Evolutionary conservation across 37 sponge, comb jelly and placozoan species (phyloP).

Genomic region (Halisarca cf. caerulea): DNA sequence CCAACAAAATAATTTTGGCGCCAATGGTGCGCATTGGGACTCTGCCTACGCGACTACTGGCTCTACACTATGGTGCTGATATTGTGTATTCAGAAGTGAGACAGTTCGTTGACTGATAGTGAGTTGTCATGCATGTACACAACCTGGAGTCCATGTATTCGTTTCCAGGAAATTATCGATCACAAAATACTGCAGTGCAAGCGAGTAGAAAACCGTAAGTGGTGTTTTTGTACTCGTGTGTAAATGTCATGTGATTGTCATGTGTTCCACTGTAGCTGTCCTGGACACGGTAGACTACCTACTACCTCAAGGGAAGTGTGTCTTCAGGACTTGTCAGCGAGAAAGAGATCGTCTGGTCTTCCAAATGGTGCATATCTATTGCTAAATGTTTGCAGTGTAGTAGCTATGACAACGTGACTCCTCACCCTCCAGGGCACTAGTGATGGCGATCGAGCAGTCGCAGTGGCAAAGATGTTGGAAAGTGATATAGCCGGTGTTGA

Average conservation of each 20-base stretch:
- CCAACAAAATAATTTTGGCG: slow-evolving; percentile 83
- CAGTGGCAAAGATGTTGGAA: slow-evolving; percentile 74
- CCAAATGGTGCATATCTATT: slow-evolving; percentile 78
- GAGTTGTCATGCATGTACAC: not conserved
- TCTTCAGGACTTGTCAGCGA: slow-evolving; percentile 81
- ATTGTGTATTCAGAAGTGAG: slow-evolving; percentile 93
- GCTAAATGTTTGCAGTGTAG: not conserved
- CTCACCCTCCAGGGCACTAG: slow-evolving; percentile 60
- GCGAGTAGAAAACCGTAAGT: slow-evolving; percentile 76
- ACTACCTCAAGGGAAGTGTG: slow-evolving; percentile 65
- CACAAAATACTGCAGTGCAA: slow-evolving; percentile 76
- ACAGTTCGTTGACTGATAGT: not conserved
- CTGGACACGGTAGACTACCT: slow-evolving; percentile 91
- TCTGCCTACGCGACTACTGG: slow-evolving; percentile 85
- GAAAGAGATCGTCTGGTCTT: slow-evolving; percentile 85
- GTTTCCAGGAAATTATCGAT: slow-evolving; percentile 80
- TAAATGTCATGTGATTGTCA: too few species aligned
- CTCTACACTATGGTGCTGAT: slow-evolving; percentile 92
- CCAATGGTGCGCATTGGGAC: slow-evolving; percentile 98
- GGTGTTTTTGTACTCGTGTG: not conserved
- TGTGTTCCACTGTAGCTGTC: slow-evolving; percentile 55
- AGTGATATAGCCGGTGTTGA: slow-evolving; percentile 96
- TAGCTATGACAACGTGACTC: not conserved
- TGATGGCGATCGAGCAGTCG: slow-evolving; percentile 74
- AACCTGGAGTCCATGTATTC: not conserved